Conservation (phyloP, 2,888 invertebrate genomes). For the Drosophila testacea region DNA sequence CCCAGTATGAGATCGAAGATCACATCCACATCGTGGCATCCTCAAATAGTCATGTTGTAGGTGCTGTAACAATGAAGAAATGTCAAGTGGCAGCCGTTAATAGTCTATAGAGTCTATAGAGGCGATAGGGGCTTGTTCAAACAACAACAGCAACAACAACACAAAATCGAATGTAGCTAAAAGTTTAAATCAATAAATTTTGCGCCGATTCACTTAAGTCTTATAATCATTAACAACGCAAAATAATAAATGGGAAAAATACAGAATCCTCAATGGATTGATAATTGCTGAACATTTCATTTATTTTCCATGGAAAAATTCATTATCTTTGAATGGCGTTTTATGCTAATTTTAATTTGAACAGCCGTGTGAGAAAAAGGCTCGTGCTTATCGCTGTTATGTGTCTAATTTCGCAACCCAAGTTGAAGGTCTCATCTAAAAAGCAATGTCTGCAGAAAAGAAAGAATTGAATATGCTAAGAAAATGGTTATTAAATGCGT, state of each 20-base stretch:
- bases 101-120: slow-evolving; percentile 48
- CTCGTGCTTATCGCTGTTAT: slow-evolving; percentile 58
- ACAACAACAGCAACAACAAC: slow-evolving; percentile 29
- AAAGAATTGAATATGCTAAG: not conserved
- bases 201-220: slow-evolving; percentile 54
- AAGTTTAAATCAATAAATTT: slow-evolving; percentile 76
- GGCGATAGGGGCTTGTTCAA: slow-evolving; percentile 70
- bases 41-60: slow-evolving; percentile 14
- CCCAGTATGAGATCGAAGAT: slow-evolving; percentile 22
- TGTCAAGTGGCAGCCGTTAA: slow-evolving; percentile 66
- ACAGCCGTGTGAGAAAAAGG: slow-evolving; percentile 67
- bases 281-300: slow-evolving; percentile 23
- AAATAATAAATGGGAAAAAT: slow-evolving; percentile 39
- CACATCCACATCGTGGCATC: slow-evolving; percentile 15
- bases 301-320: slow-evolving; percentile 78
- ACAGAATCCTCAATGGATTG: slow-evolving; percentile 26
- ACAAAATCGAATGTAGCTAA: slow-evolving; percentile 59
- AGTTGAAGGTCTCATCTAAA: slow-evolving; percentile 12
- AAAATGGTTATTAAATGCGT: not conserved
- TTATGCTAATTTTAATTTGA: slow-evolving; percentile 78
- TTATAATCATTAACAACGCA: slow-evolving; percentile 27
- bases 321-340: slow-evolving; percentile 47
- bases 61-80: slow-evolving; percentile 50
- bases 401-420: slow-evolving; percentile 56
- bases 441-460: slow-evolving; percentile 1